Evolutionary conservation across 2,797 vertebrate species (phyloP).

Genomic region (Lagocephalus sceleratus): DNA sequence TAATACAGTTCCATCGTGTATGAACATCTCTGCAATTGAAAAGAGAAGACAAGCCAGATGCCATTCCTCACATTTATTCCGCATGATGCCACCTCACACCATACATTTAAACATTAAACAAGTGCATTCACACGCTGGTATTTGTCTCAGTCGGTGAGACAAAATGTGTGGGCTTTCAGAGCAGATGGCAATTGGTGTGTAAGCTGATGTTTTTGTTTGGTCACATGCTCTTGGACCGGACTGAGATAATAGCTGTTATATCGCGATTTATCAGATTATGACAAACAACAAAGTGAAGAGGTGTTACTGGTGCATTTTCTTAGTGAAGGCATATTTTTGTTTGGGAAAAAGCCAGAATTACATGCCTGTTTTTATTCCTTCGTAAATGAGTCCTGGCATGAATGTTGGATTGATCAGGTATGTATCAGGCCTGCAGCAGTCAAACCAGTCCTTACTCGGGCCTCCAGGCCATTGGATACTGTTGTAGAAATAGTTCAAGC

Average conservation of each 20-base stretch:
- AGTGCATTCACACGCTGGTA: background rate
- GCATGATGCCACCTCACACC: background rate
- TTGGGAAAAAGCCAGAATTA: background rate
- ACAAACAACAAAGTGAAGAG: background rate
- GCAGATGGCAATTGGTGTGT: background rate
- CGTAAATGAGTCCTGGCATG: conserved; percentile 65
- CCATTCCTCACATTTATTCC: conserved; percentile 2
- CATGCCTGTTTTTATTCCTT: conserved; percentile 24
- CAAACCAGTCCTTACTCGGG: conserved; percentile 67
- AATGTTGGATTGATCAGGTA: conserved; percentile 61
- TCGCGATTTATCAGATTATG: conserved; percentile 19
- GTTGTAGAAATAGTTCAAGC: conserved; percentile 30
- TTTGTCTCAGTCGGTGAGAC: background rate
- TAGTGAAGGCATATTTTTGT: no score
- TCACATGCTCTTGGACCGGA: conserved; percentile 31
- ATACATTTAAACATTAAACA: background rate
- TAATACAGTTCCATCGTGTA: background rate
- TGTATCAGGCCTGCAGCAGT: conserved; percentile 61
- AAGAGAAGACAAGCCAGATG: background rate
- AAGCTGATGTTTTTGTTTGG: conserved; percentile 28
- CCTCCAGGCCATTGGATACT: conserved; percentile 59
- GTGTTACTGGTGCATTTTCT: no score
- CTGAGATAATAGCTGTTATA: conserved; percentile 13
- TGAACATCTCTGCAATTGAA: background rate
- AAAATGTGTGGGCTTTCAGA: background rate